Base-by-base conservation (phyloP, 2,888 invertebrate genomes). In the Dilophus febrilis region DNA sequence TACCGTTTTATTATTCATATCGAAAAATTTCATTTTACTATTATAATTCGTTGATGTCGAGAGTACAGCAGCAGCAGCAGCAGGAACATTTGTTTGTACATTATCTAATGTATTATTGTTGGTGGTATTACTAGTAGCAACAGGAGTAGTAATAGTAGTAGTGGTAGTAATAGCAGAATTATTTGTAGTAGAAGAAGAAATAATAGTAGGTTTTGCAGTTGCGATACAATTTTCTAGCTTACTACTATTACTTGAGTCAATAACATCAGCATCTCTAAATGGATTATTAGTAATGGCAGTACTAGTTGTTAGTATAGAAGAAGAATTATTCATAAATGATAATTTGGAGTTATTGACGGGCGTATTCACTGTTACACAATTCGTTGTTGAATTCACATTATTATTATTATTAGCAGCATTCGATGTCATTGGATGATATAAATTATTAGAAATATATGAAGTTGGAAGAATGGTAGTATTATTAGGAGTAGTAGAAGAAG, bases 401-500 rank as follows among this genome's bases (percentile, higher is more conserved):
- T 40, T 26, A 22, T 6, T 6, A 6, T 4, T 6, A 22, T 22
- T 22, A 22, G 4, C 5, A n/a, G n/a, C n/a, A n/a, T n/a, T n/a
- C n/a, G n/a, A n/a, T n/a, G n/a, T n/a, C n/a, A n/a, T n/a, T n/a
- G n/a, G n/a, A n/a, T n/a, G n/a, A n/a, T n/a, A n/a, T 22, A 22
- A 22, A 22, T 22, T 22, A 22, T 22, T 22, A 8, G 22, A 22
- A 40, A 32, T 27, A 36, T 40, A 10, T 40, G 35, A 18, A 35
- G 36, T 30, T 5, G 30, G 30, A 13, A 5, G 16, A 35, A 27
- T 18, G 36, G 36, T 16, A 35, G 40, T 36, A 35, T 40, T 27
- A 35, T 40, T 31, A 14, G 29, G n/a, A 40, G 34, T 19, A n/a
- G n/a, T n/a, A n/a, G n/a, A n/a, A n/a, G n/a, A n/a, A n/a, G n/a